Base-by-base conservation (phyloP, 2,113 vertebrate species). In the Trematocara nigrifrons region DNA sequence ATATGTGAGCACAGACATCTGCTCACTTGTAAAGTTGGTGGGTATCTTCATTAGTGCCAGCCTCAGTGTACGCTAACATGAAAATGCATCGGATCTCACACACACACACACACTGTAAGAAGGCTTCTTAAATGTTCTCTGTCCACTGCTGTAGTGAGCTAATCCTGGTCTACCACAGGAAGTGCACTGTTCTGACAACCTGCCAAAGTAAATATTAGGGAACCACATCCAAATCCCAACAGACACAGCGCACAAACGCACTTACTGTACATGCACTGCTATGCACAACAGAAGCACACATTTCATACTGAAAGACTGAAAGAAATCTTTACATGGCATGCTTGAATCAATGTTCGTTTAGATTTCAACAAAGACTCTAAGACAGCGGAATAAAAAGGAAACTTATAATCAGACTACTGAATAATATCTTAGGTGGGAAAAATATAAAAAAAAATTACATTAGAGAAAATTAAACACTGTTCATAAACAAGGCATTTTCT, bases 41-140 rank as follows among this genome's bases (percentile, higher is more conserved):
- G 54, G 84, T 71, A 5, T 82, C 84, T 93, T 92, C 81, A 90
- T 91, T 86, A 80, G 82, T 78, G 86, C 90, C 69, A 59, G 71
- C 80, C 52, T 85, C 20, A 2, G 13, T 33, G 54, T 42, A 31
- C 31, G 64, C 59, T 59, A 81, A 78, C 56, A 77, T 38, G 59
- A 77, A 84, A 81, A 79, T 80, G 2, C 29, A 3, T 6, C 3
- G 29, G 20, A 61, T 15, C 53, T 13, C 53, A 5, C 53, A 53
- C n/a, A 22, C 42, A 15, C 56, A n/a, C 9, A 40, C 61, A 18
- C 8, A 31, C 47, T 1, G n/a, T 71, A 15, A 22, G 74, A 45
- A 47, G 81, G 8, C 84, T 33, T 29, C 76, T 90, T 38, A 51
- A 88, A 80, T 47, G 79, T 54, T 69, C 81, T 35, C 61, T 81